phyloP scores from a whole-genome alignment of 2,797 vertebrate species.

The Rhodeus uyekii region DNA sequence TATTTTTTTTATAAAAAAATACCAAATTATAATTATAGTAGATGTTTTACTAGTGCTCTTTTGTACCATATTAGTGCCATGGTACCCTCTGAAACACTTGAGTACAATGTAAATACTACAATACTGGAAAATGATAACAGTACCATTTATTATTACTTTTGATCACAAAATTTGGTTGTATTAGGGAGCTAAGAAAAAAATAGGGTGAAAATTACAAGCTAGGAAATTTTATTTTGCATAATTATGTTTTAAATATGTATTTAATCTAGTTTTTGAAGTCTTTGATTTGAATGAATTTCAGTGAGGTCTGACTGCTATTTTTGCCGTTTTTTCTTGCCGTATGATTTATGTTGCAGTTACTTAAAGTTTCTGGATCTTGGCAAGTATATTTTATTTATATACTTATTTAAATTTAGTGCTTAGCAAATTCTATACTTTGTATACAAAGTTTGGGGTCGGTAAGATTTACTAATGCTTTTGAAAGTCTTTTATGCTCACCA shows the following conservation, averaged over 20 bases:
- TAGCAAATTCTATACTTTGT: too few relatives aligned
- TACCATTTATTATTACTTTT: background rate
- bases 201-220: background rate
- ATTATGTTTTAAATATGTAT: background rate
- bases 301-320: background rate
- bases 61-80: background rate
- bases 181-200: background rate
- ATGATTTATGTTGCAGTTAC: background rate
- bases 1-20: background rate
- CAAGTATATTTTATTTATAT: too few relatives aligned
- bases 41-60: background rate
- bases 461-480: background rate
- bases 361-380: background rate
- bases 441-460: background rate
- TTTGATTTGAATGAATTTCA: background rate
- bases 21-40: background rate
- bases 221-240: background rate
- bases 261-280: background rate
- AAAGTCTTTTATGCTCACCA: background rate
- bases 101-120: background rate
- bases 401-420: background rate
- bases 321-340: too few relatives aligned
- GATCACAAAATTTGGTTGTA: background rate
- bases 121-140: background rate
- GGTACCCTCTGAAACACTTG: background rate